phyloP scores from a whole-genome alignment of 1,140 invertebrate species.

The Macrosteles quadrilineatus region DNA sequence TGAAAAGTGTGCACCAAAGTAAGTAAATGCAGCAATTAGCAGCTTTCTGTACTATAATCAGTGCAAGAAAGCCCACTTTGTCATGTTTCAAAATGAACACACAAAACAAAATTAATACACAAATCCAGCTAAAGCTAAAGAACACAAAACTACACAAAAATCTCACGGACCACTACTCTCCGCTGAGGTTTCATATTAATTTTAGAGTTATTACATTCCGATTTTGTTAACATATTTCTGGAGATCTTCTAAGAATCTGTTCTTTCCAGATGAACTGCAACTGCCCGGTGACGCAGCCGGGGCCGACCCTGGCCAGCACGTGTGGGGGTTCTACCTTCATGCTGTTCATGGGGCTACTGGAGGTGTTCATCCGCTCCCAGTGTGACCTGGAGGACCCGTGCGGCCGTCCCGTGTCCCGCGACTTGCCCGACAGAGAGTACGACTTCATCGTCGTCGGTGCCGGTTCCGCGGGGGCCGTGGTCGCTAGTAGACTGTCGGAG shows the following conservation, averaged over 20 bases:
- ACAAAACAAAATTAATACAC: too few species aligned
- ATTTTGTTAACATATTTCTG: too few species aligned
- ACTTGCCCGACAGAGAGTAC: slow-evolving; percentile 66
- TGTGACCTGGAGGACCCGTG: slow-evolving; percentile 84
- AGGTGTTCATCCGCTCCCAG: slow-evolving; percentile 79
- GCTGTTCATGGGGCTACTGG: slow-evolving; percentile 83
- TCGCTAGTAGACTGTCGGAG: slow-evolving; percentile 70
- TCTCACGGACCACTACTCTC: too few species aligned
- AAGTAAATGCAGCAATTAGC: too few species aligned
- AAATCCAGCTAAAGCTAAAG: too few species aligned
- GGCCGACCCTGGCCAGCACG: slow-evolving; percentile 75
- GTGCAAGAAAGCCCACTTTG: too few species aligned
- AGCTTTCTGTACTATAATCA: too few species aligned
- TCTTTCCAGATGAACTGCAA: slow-evolving; percentile 55
- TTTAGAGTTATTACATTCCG: too few species aligned
- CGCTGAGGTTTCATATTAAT: too few species aligned
- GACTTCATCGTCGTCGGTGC: slow-evolving; percentile 88
- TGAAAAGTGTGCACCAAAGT: too few species aligned
- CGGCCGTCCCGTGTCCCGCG: slow-evolving; percentile 62
- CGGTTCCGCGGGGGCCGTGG: slow-evolving; percentile 76
- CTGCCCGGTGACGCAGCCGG: slow-evolving; percentile 72
- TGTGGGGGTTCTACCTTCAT: slow-evolving; percentile 80
- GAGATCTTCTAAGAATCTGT: not conserved
- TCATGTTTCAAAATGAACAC: too few species aligned
- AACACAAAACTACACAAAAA: too few species aligned